Evolutionary conservation across 2,888 invertebrate genomes (phyloP), one percentile per base, ranked within the genome.

Genomic region (Theodoxus fluviatilis): DNA sequence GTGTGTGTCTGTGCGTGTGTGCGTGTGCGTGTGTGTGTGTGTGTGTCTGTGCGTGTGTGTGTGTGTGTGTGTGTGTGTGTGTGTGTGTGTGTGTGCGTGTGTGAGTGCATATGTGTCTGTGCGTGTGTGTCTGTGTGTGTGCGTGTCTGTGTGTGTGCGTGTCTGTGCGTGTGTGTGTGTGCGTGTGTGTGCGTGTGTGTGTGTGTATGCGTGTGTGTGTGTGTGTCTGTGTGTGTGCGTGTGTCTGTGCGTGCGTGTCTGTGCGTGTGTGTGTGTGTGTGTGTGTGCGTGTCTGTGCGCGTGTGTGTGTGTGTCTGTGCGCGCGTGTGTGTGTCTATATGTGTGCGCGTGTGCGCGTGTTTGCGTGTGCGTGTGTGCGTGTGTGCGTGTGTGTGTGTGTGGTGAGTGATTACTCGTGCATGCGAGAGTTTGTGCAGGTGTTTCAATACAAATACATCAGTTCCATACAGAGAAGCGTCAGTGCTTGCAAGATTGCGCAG

Each of bases 211-310:
- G 9, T 57, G 31, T 57, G 57, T 57, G 57, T 57, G 57, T 57
- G 57, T 57, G 57, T 25, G 57, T 57, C 31, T 57, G 57, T 57
- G 57, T 25, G 52, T 57, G 57, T 25, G 57, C 33, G 57, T 57
- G 57, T 57, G 52, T 52, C 31, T 57, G 57, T 57, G 28, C 18
- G 57, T 52, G 57, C 18, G 57, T 57, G 52, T 25, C 31, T 57
- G 57, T 57, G 57, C 3, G 57, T 57, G 57, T 57, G 57, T 57
- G 57, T 15, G 22, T 18, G 55, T 3, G 55, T 55, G 55, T 3
- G 55, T 15, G 25, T 57, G 1, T 28, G 31, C 3, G 28, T 12
- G 28, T 57, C 15, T 28, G 57, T n/a, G n/a, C n/a, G n/a, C n/a
- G n/a, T n/a, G n/a, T n/a, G n/a, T n/a, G n/a, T n/a, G n/a, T n/a